Evolutionary conservation across 2,797 vertebrate genomes (phyloP).

Genomic region (Brachyrhaphis roseni): DNA sequence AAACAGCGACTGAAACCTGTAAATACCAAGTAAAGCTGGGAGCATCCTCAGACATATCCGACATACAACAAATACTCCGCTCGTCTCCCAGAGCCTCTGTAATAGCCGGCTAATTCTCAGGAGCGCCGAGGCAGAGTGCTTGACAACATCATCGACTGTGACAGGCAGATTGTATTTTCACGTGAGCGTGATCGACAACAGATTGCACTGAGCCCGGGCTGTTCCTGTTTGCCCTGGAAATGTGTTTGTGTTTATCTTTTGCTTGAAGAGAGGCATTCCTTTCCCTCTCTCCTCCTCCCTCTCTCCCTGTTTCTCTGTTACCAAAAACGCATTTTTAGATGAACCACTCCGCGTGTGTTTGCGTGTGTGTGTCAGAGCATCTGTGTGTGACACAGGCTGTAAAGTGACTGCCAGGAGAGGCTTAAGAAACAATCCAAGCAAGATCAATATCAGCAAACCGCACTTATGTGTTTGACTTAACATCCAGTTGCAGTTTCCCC

Average conservation of each 20-base stretch:
- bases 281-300: constrained; percentile 67
- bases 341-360: constrained; percentile 15
- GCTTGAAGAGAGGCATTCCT: constrained; percentile 70
- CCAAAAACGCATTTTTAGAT: constrained; percentile 33
- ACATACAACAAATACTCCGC: constrained; percentile 57
- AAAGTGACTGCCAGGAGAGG: constrained; percentile 74
- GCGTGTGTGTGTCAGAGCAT: constrained; percentile 15
- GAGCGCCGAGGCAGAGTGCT: constrained; percentile 73
- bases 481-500: constrained; percentile 66
- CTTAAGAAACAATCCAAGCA: constrained; percentile 77
- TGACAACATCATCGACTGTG: constrained; percentile 84
- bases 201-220: constrained; percentile 74
- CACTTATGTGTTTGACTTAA: constrained; percentile 77
- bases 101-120: constrained; percentile 78
- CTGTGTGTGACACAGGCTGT: constrained; percentile 63
- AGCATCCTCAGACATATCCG: constrained; percentile 64
- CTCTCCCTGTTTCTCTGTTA: constrained; percentile 26
- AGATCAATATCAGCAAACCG: constrained; percentile 78
- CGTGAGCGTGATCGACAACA: constrained; percentile 79
- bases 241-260: constrained; percentile 81
- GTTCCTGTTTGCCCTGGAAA: constrained; percentile 80
- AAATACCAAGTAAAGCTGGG: constrained; percentile 63
- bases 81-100: constrained; percentile 58
- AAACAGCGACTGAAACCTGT: constrained; percentile 61
- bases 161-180: constrained; percentile 85